Base-by-base conservation (phyloP, 2,888 invertebrate genomes). In the Eretmocerus hayati region DNA sequence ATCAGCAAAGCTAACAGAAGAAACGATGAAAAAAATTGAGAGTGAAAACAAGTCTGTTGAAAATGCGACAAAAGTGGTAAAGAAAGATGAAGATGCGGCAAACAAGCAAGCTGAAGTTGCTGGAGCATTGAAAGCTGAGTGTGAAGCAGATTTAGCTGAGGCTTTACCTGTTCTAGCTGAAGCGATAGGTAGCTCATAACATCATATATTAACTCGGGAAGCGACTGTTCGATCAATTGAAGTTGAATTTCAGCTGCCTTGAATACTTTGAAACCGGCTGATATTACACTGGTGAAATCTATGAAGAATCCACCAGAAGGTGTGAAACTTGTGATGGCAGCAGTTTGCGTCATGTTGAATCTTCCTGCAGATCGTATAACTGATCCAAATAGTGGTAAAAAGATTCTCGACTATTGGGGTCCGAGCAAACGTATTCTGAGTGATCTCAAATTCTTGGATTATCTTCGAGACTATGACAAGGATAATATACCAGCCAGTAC, bases 121-220 rank as follows among this genome's bases (percentile, higher is more conserved):
- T 0, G 84, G 87, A 67, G 83, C 81, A 40, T 74, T 94, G 22
- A 92, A 92, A 72, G 78, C 78, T 56, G 95, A 95, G 68, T 95
- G 94, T 69, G 92, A 94, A 74, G 87, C 88, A 48, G 94, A 95
- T 72, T 77, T 96, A 60, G 92, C 93, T 1, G 80, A 86, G 60
- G 90, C 90, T 5, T 78, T 91, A 55, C 91, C 91, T 4, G 84
- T 88, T 62, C 75, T 91, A 48, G 86, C 89, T 71, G 84, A 82
- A 60, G 83, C 83, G 6, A 76, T 81, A 55, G 62, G 64, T 64
- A 55, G 20, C 21, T 11, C 9, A 11, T 20, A 15, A 23, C 23
- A 36, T 23, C 16, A 35, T 22, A 43, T 35, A 19, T n/a, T n/a
- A n/a, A n/a, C n/a, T n/a, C n/a, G n/a, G n/a, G n/a, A n/a, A n/a